Evolutionary conservation across 2,797 vertebrate genomes (phyloP).

Genomic region (Garrulus glandarius): DNA sequence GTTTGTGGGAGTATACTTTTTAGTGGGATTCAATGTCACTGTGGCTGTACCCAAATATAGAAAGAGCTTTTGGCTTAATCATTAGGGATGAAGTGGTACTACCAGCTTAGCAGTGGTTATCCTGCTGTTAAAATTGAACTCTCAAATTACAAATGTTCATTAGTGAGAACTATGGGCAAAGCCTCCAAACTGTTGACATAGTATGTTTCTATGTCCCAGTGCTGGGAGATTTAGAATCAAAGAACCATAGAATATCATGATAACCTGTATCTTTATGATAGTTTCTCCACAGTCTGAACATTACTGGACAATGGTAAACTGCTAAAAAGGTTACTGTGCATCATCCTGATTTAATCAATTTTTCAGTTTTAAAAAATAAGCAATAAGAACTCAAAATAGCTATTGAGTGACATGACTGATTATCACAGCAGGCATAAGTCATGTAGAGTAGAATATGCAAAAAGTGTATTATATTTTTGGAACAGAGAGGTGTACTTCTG

Average conservation of each 20-base stretch:
- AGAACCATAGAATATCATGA: background rate
- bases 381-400: background rate
- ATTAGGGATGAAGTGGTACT: background rate
- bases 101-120: background rate
- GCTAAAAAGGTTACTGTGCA: background rate
- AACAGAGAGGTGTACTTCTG: background rate
- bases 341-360: background rate
- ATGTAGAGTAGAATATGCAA: slow-evolving; percentile 1
- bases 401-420: slow-evolving; percentile 19
- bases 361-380: background rate
- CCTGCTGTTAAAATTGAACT: background rate
- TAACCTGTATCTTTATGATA: background rate
- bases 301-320: background rate
- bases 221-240: background rate
- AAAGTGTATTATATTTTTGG: background rate
- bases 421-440: slow-evolving; percentile 33
- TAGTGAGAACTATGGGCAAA: background rate
- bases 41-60: background rate
- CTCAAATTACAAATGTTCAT: background rate
- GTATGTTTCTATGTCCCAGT: background rate
- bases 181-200: background rate
- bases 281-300: background rate
- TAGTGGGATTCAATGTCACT: background rate
- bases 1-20: background rate
- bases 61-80: slow-evolving; percentile 26